Evolutionary conservation across 2,113 vertebrate genomes (phyloP).

Genomic region (Dolichallabes microphthalmus): DNA sequence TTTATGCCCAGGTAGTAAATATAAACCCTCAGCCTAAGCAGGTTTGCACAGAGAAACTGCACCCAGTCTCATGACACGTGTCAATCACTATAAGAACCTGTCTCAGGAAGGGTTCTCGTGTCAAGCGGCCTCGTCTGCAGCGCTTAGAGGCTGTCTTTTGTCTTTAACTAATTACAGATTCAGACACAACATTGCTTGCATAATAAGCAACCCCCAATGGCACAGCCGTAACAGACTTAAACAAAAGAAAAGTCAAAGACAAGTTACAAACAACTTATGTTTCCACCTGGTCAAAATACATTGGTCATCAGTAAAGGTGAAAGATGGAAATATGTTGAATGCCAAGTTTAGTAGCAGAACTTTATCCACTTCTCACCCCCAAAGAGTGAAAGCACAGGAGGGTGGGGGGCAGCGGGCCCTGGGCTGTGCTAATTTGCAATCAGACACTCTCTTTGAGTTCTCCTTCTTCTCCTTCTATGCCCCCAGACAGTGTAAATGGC

Average conservation of each 20-base stretch:
- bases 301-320: conserved; percentile 26
- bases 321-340: conserved; percentile 41
- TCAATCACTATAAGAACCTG: conserved; percentile 44
- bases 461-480: conserved; percentile 61
- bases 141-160: conserved; percentile 48
- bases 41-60: neutral
- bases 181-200: conserved; percentile 55
- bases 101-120: conserved; percentile 32
- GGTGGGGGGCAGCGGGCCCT: conserved; percentile 43
- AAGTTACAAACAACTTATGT: conserved; percentile 32
- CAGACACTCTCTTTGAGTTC: conserved; percentile 68
- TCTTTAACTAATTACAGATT: conserved; percentile 57
- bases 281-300: conserved; percentile 34
- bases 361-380: conserved; percentile 52
- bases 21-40: conserved; percentile 6
- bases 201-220: conserved; percentile 49
- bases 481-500: conserved; percentile 71
- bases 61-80: conserved; percentile 33
- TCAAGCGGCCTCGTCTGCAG: conserved; percentile 46
- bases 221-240: conserved; percentile 29
- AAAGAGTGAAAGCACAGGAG: conserved; percentile 37
- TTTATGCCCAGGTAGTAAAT: neutral
- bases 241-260: conserved; percentile 43
- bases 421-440: conserved; percentile 69
- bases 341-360: conserved; percentile 42